Base-by-base conservation (phyloP, 2,113 vertebrate species). In the Glareola pratincola region DNA sequence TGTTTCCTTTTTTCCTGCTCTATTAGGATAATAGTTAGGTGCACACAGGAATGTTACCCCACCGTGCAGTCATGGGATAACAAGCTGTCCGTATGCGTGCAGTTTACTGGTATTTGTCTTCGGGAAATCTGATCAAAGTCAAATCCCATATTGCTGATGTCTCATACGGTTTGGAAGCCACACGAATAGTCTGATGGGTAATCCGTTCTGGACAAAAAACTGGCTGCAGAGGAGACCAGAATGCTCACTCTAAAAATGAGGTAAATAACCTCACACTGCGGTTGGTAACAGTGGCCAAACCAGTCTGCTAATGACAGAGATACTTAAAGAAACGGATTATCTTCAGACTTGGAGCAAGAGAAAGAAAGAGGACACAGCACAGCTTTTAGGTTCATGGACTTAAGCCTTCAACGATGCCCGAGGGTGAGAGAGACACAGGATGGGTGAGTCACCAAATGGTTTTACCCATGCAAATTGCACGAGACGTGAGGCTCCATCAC, bases 21-120 rank as follows among this genome's bases (percentile, higher is more conserved):
- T 54, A 6, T 48, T 8, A 47, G 22, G 6, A 2, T 16, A 37
- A 41, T 4, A 67, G 48, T 62, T 63, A 22, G 0, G 1, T 43
- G 16, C 45, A 48, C 34, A 23, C 9, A 53, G 50, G n/a, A 80
- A 9, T 2, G 2, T 85, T 20, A 48, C 13, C 32, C 27, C 12
- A 7, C 34, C 21, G 3, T 9, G 30, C 50, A 59, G 50, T 41
- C 29, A n/a, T 3, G 15, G 23, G n/a, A 19, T 39, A 21, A 77
- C 36, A 56, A 73, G 53, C 24, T 79, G 43, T 47, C 73, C 10
- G 0, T 23, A 43, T 8, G 13, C 23, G 8, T 85, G 68, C 54
- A 22, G 8, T 43, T 87, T 22, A 74, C 18, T 73, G 18, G 5
- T 27, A 48, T 36, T 62, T 60, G 13, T 91, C 41, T 88, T 69